Percentiles rank a stretch among this genome's conserved stretches.
Conservation (phyloP, 1,140 invertebrate species). For the Atopsyche davidsoni region DNA sequence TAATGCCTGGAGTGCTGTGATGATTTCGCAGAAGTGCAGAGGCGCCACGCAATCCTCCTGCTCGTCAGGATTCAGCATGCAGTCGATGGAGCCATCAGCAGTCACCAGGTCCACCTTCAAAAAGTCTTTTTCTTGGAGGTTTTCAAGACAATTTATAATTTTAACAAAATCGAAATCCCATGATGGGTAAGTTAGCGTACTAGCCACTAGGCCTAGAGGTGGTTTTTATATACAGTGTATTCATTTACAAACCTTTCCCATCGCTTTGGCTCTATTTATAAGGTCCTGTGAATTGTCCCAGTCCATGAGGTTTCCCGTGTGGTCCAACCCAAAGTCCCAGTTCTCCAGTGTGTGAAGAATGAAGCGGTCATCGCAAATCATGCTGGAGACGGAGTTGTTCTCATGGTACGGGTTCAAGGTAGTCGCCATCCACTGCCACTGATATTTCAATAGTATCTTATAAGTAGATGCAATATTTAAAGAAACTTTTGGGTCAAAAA, state of each 20-base stretch:
- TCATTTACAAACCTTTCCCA: slow-evolving; percentile 41
- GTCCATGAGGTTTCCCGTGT: slow-evolving; percentile 76
- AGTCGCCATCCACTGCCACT: slow-evolving; percentile 81
- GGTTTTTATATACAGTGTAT: no score
- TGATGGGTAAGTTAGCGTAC: no score
- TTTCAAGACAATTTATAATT: no score
- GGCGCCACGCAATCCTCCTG: slow-evolving; percentile 74
- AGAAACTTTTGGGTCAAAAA: no score
- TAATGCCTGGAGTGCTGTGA: slow-evolving; percentile 69
- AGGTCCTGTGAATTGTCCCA: slow-evolving; percentile 61
- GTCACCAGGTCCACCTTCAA: slow-evolving; percentile 63
- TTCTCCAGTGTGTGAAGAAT: slow-evolving; percentile 68
- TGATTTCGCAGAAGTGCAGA: slow-evolving; percentile 77
- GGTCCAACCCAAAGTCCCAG: slow-evolving; percentile 83
- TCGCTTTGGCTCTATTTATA: slow-evolving; percentile 37
- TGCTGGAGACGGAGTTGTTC: slow-evolving; percentile 62
- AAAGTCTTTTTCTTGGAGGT: no score
- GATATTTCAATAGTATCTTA: slow-evolving; percentile 35
- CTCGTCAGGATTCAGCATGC: slow-evolving; percentile 71
- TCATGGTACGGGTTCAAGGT: slow-evolving; percentile 91
- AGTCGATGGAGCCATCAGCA: slow-evolving; percentile 91
- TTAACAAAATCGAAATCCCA: no score
- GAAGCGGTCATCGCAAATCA: slow-evolving; percentile 83
- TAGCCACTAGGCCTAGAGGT: no score
- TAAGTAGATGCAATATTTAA: no score